Base-by-base conservation (phyloP, 2,888 invertebrate species). In the Scotopteryx bipunctaria region DNA sequence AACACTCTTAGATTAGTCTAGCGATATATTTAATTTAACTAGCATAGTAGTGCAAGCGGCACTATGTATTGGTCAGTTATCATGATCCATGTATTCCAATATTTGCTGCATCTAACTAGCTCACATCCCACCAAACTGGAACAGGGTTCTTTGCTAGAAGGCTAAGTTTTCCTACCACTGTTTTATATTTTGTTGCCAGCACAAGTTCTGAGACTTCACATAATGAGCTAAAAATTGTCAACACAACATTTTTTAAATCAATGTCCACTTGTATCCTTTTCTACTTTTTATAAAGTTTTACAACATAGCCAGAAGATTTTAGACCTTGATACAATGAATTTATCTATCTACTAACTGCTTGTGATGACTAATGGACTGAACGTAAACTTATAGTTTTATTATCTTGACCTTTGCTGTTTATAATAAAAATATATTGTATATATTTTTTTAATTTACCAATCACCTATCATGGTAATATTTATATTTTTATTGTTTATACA, bases 321-420 rank as follows among this genome's bases (percentile, higher is more conserved):
- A 69, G 62, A 64, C 59, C 66, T 64, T 66, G 68, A 64, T 69
- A 67, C 57, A 70, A 80, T 78, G 75, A 82, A 83, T 80, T 79
- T 80, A 78, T 68, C 71, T 52, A 47, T 57, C 36, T n/a, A n/a
- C n/a, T n/a, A n/a, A n/a, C n/a, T 25, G 53, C 44, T 71, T 80
- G 81, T 86, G 84, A 86, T 85, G 75, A 75, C 76, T 69, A 71
- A 67, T 66, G 74, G 87, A 87, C 85, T 87, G 86, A 87, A 73
- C 69, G 67, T 76, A 69, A 70, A 67, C 59, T 64, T 67, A 61
- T 63, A 27, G 60, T 50, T 45, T 55, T 55, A 46, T 46, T 38
- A 50, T 48, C 13, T 37, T 49, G 48, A 56, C 50, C 61, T 57
- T 62, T 40, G 19, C 45, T 43, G 31, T 25, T 19, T 38, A 33